Base-by-base conservation (phyloP, 1,140 invertebrate genomes). In the Acromyrmex heyeri region DNA sequence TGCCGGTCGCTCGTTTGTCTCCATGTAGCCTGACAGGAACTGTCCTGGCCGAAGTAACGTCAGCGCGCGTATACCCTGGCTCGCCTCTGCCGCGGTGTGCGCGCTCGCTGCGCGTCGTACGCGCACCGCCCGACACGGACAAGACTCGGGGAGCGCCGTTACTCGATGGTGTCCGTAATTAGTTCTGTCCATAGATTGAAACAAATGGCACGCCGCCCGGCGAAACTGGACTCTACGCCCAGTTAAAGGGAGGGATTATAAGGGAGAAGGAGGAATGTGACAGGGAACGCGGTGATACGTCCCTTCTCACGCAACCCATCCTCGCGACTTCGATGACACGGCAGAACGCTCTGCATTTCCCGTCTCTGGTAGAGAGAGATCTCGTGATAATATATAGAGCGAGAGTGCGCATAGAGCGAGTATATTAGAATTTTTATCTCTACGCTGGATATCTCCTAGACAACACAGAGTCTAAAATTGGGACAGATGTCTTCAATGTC, bases 1-100 rank as follows among this genome's bases (percentile, higher is more conserved):
- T 95, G 94, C 94, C 93, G 93, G 92, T 94, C 91, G 94, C 94
- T 95, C 94, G 94, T 95, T 95, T 95, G 95, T 95, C 94, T 95
- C 95, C 94, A 95, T 95, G 94, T 94, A 93, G 91, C 88, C 82
- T 95, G 94, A 95, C 94, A 95, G 94, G 91, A 92, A 93, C 91
- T 93, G 92, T 94, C 93, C 93, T 92, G 93, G 79, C 86, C 89
- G 86, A 88, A 91, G 93, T 92, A 94, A 93, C 91, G 92, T 92
- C 92, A 93, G 87, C 90, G 88, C 91, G 89, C 48, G 48, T 16
- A 50, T 18, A 90, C 89, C 88, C 88, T 72, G 85, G 67, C 79
- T 85, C 30, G 81, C 72, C 55, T 18, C 8, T 73, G 50, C n/a
- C 21, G 73, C 55, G 34, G 73, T 34, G 55, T 14, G 70, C n/a